Percentiles rank a stretch among this genome's conserved stretches.
Evolutionary conservation across 2,113 vertebrate species (phyloP).

Genomic region (Rallus limicola): DNA sequence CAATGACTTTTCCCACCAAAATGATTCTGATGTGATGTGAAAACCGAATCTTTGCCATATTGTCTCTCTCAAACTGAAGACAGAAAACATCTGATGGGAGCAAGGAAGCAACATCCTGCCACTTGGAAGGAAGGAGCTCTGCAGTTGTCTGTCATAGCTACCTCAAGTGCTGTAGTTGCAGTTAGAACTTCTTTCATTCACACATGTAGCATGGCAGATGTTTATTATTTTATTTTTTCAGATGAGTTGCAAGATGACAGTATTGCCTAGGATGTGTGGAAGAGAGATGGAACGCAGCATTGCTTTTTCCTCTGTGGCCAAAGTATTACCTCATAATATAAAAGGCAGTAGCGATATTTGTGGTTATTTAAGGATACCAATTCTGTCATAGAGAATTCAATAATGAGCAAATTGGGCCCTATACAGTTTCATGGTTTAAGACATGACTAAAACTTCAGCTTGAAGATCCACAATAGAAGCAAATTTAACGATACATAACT

Average conservation of each 20-base stretch:
- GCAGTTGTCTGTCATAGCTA: background rate
- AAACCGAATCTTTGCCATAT: background rate
- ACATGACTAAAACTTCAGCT: background rate
- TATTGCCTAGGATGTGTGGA: accelerated
- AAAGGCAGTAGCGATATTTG: background rate
- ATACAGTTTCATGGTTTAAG: background rate
- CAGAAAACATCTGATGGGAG: background rate
- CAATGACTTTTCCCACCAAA: too few species aligned
- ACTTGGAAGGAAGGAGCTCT: background rate
- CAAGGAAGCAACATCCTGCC: background rate
- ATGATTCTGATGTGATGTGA: background rate
- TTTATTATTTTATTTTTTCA: background rate
- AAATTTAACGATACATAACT: background rate
- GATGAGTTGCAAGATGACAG: accelerated
- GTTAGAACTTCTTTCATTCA: background rate
- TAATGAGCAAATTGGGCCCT: background rate
- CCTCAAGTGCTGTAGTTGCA: background rate
- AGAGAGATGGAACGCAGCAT: background rate
- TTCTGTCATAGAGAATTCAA: background rate
- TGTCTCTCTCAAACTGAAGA: background rate
- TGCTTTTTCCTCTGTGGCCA: background rate
- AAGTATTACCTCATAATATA: accelerated
- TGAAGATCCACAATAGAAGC: background rate
- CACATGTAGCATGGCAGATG: background rate
- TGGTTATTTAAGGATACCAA: accelerated